Conservation (phyloP, 2,888 invertebrate species). For the Thymelicus lineola region DNA sequence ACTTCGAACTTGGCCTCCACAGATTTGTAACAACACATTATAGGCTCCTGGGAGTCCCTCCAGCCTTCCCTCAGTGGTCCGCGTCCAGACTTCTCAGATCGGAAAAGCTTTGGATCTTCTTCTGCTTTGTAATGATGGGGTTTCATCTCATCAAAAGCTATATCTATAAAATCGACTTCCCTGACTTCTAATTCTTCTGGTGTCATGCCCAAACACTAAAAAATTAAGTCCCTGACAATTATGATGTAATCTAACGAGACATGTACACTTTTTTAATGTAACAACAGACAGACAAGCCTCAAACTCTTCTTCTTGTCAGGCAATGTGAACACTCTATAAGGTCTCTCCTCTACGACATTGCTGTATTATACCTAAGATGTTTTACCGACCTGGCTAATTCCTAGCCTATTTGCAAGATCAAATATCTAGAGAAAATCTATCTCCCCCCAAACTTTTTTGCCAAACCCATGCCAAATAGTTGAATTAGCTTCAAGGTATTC, state of each 20-base stretch:
- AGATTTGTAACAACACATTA: slow-evolving; percentile 97
- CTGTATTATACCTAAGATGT: too few species aligned
- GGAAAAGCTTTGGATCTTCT: slow-evolving; percentile 94
- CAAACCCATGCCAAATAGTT: background rate
- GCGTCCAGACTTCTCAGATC: slow-evolving; percentile 92
- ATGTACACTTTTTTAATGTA: too few species aligned
- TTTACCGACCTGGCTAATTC: too few species aligned
- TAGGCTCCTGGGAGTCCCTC: slow-evolving; percentile 89
- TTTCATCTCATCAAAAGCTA: slow-evolving; percentile 94
- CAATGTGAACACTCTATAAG: too few species aligned
- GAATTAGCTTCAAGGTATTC: background rate
- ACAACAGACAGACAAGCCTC: too few species aligned
- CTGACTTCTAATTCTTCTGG: slow-evolving; percentile 90
- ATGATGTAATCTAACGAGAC: too few species aligned
- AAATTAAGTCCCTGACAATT: background rate
- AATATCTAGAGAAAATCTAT: too few species aligned
- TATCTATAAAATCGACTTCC: slow-evolving; percentile 92
- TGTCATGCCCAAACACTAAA: slow-evolving; percentile 89
- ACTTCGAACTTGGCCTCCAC: slow-evolving; percentile 95
- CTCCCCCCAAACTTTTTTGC: background rate
- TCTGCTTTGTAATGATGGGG: slow-evolving; percentile 95
- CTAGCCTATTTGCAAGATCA: too few species aligned
- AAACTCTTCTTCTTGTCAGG: too few species aligned
- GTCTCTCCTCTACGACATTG: too few species aligned
- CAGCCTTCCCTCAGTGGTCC: slow-evolving; percentile 95